Evolutionary conservation across 2,888 invertebrate species (phyloP), one percentile per base, ranked within the genome.

Genomic region (Acanthopleura granulata): DNA sequence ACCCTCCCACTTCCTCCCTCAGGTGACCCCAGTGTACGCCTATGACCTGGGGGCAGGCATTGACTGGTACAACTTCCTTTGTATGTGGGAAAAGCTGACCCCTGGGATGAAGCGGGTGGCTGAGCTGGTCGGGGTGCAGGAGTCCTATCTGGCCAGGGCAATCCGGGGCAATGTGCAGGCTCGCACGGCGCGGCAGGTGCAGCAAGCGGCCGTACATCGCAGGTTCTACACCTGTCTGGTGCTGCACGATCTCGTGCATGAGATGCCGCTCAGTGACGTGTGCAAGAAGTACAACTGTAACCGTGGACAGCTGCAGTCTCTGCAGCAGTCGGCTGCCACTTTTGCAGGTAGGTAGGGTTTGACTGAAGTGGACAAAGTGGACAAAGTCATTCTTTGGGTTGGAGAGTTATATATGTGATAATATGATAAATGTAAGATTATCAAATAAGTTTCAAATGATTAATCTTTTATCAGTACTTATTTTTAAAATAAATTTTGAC

Each of bases 321-420:
- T 99, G 49, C 99, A 99, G 91, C 97, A 98, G 90, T 94, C 95
- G 75, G 95, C 98, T 0, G 95, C 98, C 51, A 97, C 97, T 51
- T 98, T 98, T 93, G 97, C 98, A 75, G 96, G 95, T 95, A 77
- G 57, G 81, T 62, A 22, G 1, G 22, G 22, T 57, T 3, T 18
- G 12, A 57, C 12, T 57, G 57, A 57, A n/a, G 12, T 57, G 6
- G 9, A 40, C 9, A 40, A 40, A 6, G n/a, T n/a, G n/a, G n/a
- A 6, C 40, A 40, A 40, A 40, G 9, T 3, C 40, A n/a, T n/a
- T 40, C 40, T 3, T 40, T 40, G 9, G 9, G 3, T 40, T 40
- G 40, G 3, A 40, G 40, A 40, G 40, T 40, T 40, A 40, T 40
- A 6, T 40, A 9, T 40, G 40, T 40, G 40, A 40, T 9, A 40